phyloP scores from a whole-genome alignment of 2,888 invertebrate species.

The Drosophila monieri region DNA sequence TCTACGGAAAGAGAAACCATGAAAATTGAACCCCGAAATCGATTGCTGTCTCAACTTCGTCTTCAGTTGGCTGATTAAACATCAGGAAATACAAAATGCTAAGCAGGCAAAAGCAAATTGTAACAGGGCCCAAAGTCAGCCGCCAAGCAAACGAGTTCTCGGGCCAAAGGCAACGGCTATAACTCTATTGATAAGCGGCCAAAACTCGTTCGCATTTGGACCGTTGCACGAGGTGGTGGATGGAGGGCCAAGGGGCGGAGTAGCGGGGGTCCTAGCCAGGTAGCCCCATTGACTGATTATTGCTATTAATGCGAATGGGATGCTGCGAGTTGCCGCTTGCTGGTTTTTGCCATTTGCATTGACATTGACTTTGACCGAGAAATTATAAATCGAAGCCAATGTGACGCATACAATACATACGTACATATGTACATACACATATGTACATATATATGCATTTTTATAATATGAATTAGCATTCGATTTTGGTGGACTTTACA shows the following conservation, averaged over 20 bases:
- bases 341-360: conserved; percentile 69
- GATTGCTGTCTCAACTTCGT: conserved; percentile 23
- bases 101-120: conserved; percentile 66
- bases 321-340: conserved; percentile 19
- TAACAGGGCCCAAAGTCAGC: conserved; percentile 57
- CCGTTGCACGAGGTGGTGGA: conserved; percentile 54
- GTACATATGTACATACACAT: background rate
- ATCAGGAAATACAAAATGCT: conserved; percentile 76
- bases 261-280: conserved; percentile 14
- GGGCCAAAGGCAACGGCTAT: conserved; percentile 36
- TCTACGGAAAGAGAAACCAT: background rate
- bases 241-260: conserved; percentile 18
- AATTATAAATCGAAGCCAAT: conserved; percentile 67
- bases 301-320: conserved; percentile 47
- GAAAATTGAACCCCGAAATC: conserved; percentile 34
- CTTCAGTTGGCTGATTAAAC: conserved; percentile 60
- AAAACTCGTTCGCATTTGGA: conserved; percentile 58
- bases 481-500: conserved; percentile 2
- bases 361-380: conserved; percentile 82
- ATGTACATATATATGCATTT: conserved; percentile 2
- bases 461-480: conserved; percentile 4
- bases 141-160: conserved; percentile 57
- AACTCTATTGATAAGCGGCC: conserved; percentile 49
- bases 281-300: conserved; percentile 50
- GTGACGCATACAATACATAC: conserved; percentile 59